These are phyloP conservation scores for Platichthys flesus DNA, from an alignment of 2,113 vertebrate genomes.

Conservation along the genomic window DNA sequence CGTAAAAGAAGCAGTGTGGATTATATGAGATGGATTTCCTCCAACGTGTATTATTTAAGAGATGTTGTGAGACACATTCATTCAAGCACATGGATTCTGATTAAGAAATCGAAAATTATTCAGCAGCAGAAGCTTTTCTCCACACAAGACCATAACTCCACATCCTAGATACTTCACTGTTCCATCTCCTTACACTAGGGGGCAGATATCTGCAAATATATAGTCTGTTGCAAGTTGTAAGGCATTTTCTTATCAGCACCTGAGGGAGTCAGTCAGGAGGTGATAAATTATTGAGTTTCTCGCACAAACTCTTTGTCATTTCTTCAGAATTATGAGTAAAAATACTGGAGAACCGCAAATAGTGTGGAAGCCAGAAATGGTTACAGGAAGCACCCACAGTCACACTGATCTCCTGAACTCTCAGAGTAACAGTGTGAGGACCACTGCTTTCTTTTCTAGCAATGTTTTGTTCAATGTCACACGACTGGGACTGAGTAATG, in stretches of 20 bases:
- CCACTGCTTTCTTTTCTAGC: too few relatives aligned
- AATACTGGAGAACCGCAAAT: neutral
- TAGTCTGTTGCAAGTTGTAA: neutral
- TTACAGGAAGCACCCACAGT: too few relatives aligned
- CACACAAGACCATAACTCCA: neutral
- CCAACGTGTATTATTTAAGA: too few relatives aligned
- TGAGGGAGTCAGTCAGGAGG: neutral
- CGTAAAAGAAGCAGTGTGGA: neutral
- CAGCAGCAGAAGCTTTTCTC: neutral
- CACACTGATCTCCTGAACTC: too few relatives aligned
- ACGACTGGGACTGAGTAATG: too few relatives aligned
- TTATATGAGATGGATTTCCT: neutral
- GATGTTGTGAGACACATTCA: too few relatives aligned
- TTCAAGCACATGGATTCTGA: neutral
- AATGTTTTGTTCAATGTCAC: too few relatives aligned
- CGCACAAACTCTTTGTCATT: neutral
- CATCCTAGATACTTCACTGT: neutral
- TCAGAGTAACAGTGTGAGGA: too few relatives aligned
- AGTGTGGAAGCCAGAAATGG: too few relatives aligned
- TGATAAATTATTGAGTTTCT: neutral
- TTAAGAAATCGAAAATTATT: too few relatives aligned
- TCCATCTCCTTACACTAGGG: conserved; percentile 38
- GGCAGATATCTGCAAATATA: conserved; percentile 37
- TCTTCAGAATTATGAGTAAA: neutral
- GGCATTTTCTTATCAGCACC: neutral